Evolutionary conservation across 2,797 vertebrate genomes (phyloP).

Genomic region (Kryptopterus vitreolus): DNA sequence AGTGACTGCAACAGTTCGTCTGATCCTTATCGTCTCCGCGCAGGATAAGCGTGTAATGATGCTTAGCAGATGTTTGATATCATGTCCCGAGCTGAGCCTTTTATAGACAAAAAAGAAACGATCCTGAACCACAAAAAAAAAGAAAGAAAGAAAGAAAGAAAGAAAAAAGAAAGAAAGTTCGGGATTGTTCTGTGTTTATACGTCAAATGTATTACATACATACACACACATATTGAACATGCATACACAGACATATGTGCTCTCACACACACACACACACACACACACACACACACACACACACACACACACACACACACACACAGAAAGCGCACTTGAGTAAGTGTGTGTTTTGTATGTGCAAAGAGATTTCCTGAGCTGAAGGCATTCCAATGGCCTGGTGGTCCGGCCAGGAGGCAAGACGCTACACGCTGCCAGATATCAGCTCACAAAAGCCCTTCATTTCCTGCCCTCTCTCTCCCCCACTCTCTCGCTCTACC

Average conservation of each 20-base stretch:
- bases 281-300: not conserved
- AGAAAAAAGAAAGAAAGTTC: too few relatives aligned
- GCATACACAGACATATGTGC: too few relatives aligned
- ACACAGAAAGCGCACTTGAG: constrained; percentile 9
- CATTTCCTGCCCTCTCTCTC: constrained; percentile 78
- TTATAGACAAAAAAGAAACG: not conserved
- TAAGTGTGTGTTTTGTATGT: constrained; percentile 36
- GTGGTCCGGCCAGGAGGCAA: constrained; percentile 84
- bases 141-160: too few relatives aligned
- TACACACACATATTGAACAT: too few relatives aligned
- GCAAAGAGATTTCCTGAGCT: constrained; percentile 83
- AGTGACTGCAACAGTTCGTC: constrained; percentile 16
- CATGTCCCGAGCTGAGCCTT: not conserved
- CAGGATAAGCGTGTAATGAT: constrained; percentile 23
- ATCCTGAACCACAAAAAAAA: not conserved
- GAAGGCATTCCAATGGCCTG: constrained; percentile 84
- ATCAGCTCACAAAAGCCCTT: constrained; percentile 83
- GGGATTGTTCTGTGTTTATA: too few relatives aligned
- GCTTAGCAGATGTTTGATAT: constrained; percentile 25
- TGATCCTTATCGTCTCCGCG: constrained; percentile 17
- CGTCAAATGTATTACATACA: too few relatives aligned
- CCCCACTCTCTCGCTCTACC: constrained; percentile 53
- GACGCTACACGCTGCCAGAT: constrained; percentile 88
- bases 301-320: not conserved
- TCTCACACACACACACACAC: not conserved